phyloP scores from a whole-genome alignment of 2,888 invertebrate species.

The Ormyrus pomaceus region DNA sequence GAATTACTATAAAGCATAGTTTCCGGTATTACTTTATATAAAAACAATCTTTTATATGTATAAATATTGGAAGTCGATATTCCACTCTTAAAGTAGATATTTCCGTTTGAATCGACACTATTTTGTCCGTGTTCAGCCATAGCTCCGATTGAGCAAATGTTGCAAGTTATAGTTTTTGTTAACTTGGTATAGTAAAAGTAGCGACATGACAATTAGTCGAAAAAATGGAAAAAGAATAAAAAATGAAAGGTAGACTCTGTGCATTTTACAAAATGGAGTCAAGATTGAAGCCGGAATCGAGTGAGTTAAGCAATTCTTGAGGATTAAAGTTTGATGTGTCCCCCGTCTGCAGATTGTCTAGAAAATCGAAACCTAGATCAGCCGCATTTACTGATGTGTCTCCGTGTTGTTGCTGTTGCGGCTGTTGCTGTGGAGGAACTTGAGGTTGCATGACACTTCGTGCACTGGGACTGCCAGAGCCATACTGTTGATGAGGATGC shows the following conservation, averaged over 20 bases:
- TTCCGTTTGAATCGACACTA: no score
- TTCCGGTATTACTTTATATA: no score
- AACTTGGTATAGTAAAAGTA: no score
- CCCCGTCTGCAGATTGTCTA: conserved; percentile 87
- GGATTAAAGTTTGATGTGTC: conserved; percentile 88
- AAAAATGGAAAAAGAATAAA: no score
- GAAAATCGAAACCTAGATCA: conserved; percentile 84
- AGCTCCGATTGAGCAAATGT: not conserved
- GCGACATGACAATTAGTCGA: no score
- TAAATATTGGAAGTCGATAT: no score
- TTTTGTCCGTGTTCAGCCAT: no score
- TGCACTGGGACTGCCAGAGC: conserved; percentile 70
- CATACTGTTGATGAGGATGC: conserved; percentile 75
- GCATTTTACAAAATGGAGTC: conserved; percentile 67
- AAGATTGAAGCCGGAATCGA: conserved; percentile 81
- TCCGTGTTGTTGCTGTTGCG: conserved; percentile 66
- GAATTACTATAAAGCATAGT: not conserved
- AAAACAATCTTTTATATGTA: no score
- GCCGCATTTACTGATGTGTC: conserved; percentile 61
- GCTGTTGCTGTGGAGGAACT: conserved; percentile 63
- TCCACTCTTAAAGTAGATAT: no score
- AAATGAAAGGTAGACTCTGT: not conserved
- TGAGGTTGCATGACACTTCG: conserved; percentile 71
- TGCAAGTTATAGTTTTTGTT: no score
- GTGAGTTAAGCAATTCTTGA: conserved; percentile 88